A percentile compares a stretch with the other conserved stretches of the same genome.
Conservation (phyloP, 1,140 invertebrate species). For the Scaptomyza pallida region DNA sequence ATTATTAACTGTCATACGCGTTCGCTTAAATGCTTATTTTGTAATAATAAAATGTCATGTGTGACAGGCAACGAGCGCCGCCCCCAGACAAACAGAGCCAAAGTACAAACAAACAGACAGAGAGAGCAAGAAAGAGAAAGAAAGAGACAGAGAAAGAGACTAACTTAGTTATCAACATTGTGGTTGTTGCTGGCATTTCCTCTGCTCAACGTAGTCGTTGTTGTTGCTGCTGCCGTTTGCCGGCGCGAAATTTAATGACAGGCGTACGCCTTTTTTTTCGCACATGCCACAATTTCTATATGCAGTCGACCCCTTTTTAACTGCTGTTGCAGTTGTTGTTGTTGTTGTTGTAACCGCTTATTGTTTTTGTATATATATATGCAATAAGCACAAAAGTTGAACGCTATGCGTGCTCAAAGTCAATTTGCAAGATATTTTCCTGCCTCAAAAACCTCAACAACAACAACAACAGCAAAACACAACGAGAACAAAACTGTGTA, state of each 20-base stretch:
- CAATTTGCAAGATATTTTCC: slow-evolving; percentile 71
- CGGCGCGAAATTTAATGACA: slow-evolving; percentile 78
- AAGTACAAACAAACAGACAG: slow-evolving; percentile 11
- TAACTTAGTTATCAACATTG: slow-evolving; percentile 66
- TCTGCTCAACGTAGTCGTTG: slow-evolving; percentile 26
- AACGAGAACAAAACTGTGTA: slow-evolving; percentile 24
- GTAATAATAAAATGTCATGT: slow-evolving; percentile 80
- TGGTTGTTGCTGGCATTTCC: slow-evolving; percentile 39
- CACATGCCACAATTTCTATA: slow-evolving; percentile 64
- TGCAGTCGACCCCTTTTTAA: slow-evolving; percentile 26
- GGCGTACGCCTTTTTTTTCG: slow-evolving; percentile 68
- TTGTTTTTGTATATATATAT: slow-evolving; percentile 25
- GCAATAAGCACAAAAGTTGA: slow-evolving; percentile 46
- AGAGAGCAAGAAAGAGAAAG: background rate
- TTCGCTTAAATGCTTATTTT: slow-evolving; percentile 78
- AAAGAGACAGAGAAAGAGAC: slow-evolving; percentile 9
- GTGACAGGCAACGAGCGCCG: slow-evolving; percentile 51
- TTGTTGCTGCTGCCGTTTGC: slow-evolving; percentile 21
- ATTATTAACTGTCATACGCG: slow-evolving; percentile 79
- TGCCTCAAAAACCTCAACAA: slow-evolving; percentile 41
- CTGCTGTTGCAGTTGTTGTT: slow-evolving; percentile 7
- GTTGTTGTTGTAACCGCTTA: slow-evolving; percentile 14
- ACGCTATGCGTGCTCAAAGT: slow-evolving; percentile 68
- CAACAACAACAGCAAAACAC: slow-evolving; percentile 5
- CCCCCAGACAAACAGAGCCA: slow-evolving; percentile 44